Percentiles rank a stretch among this genome's conserved stretches.
phyloP scores from a whole-genome alignment of 2,113 vertebrate genomes.

The Hirundichthys speculiger region DNA sequence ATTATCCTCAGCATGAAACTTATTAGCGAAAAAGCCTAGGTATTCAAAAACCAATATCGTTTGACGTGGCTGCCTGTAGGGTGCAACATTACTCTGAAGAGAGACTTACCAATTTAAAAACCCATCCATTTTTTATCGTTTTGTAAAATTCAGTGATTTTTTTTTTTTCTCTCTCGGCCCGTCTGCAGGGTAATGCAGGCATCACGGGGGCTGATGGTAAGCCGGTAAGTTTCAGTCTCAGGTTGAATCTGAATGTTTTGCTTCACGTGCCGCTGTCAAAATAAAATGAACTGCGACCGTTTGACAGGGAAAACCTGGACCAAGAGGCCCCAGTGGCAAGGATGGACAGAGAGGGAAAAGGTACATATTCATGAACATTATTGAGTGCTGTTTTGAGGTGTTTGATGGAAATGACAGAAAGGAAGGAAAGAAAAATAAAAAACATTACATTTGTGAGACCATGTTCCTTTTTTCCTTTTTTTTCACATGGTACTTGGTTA shows the following conservation, averaged over 20 bases:
- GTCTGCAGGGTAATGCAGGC: conserved; percentile 84
- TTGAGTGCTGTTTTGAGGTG: too few relatives aligned
- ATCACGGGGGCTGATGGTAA: conserved; percentile 81
- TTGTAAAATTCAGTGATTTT: conserved; percentile 23
- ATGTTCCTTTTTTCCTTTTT: too few relatives aligned
- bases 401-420: too few relatives aligned
- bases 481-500: too few relatives aligned
- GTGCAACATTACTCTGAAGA: conserved; percentile 43
- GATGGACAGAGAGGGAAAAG: conserved; percentile 76
- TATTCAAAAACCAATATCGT: conserved; percentile 44
- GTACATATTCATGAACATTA: too few relatives aligned
- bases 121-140: conserved; percentile 49
- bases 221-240: conserved; percentile 77
- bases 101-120: conserved; percentile 53
- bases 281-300: conserved; percentile 19
- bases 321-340: conserved; percentile 79
- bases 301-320: conserved; percentile 77
- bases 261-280: not conserved
- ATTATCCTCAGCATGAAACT: conserved; percentile 49
- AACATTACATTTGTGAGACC: too few relatives aligned
- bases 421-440: too few relatives aligned
- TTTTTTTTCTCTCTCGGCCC: conserved; percentile 18
- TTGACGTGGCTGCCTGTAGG: conserved; percentile 36
- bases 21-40: conserved; percentile 55
- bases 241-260: not conserved